Evolutionary conservation across 2,113 vertebrate genomes (phyloP), one percentile per base, ranked within the genome.

Genomic region (Paratilapia polleni): DNA sequence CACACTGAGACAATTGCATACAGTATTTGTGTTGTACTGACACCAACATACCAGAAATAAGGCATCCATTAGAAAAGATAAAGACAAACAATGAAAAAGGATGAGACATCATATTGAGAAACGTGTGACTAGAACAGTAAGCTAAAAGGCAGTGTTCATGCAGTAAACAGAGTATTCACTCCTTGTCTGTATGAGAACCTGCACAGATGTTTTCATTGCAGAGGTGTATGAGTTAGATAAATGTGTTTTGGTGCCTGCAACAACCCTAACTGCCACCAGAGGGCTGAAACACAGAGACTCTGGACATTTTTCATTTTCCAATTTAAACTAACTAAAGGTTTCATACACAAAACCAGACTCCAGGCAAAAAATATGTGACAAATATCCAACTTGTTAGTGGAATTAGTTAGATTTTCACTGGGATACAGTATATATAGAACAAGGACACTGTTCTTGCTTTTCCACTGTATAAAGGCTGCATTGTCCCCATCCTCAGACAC

Each of bases 1-100:
- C 64, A 75, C 52, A 70, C 84, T 77, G 52, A 89, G 83, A 89
- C 66, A 80, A 66, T 79, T 79, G 85, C 80, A 87, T 56, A 82
- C 82, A 84, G 57, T 75, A 80, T 82, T 63, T 85, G 52, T 70
- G 60, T 84, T 80, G 34, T 43, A 62, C 76, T 73, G 8, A 56
- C 52, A 77, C 76, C 56, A 89, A 83, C 70, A 68, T 60, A 49
- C 62, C 6, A 36, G 60, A 68, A 83, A 43, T 56, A 61, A 85
- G 78, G 84, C 17, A 20, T 78, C 26, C 19, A 24, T 57, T 85
- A 66, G 57, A 81, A 76, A 86, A 89, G 79, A 68, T 54, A 66
- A 79, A 75, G 77, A 86, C 57, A 78, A 52, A 78, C 4, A 76
- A 8, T 20, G 59, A 31, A 79, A 52, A 13, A 24, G 17, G 9